Percentiles rank a stretch among this genome's conserved stretches.
Evolutionary conservation across 2,113 vertebrate species (phyloP).

Genomic region (Neolamprologus falcicula): DNA sequence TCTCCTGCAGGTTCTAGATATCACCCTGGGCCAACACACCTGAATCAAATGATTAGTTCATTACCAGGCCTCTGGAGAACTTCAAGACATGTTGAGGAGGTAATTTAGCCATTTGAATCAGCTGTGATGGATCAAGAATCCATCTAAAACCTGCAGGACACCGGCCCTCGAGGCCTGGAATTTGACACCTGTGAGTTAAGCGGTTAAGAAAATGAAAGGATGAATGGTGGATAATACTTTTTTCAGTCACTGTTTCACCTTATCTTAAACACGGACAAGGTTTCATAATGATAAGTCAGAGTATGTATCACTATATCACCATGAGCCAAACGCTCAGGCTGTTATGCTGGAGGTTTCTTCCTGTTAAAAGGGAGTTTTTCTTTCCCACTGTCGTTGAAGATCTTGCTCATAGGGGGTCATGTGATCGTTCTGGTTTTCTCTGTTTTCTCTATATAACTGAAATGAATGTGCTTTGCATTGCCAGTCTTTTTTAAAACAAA

Average conservation of each 20-base stretch:
- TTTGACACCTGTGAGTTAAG: rapidly evolving
- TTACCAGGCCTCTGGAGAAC: background rate
- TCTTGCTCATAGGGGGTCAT: background rate
- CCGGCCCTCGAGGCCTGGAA: rapidly evolving
- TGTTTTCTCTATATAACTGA: background rate
- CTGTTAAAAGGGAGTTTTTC: background rate
- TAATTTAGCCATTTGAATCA: background rate
- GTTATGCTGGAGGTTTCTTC: background rate
- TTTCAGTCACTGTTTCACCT: background rate
- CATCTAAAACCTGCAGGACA: background rate
- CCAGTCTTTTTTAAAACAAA: background rate
- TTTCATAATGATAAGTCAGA: background rate
- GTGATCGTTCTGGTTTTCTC: background rate
- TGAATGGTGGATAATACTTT: background rate
- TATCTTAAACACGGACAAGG: background rate
- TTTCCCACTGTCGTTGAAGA: background rate
- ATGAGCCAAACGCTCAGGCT: background rate
- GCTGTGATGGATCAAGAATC: rapidly evolving
- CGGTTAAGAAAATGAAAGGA: background rate
- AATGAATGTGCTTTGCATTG: background rate
- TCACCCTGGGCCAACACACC: rapidly evolving
- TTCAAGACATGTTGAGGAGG: background rate
- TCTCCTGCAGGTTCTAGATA: background rate
- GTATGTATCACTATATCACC: background rate
- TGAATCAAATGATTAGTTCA: background rate